A percentile compares a stretch with the other conserved stretches of the same genome.
Evolutionary conservation across 2,797 vertebrate genomes (phyloP).

Genomic region (Euphonia xanthogaster): DNA sequence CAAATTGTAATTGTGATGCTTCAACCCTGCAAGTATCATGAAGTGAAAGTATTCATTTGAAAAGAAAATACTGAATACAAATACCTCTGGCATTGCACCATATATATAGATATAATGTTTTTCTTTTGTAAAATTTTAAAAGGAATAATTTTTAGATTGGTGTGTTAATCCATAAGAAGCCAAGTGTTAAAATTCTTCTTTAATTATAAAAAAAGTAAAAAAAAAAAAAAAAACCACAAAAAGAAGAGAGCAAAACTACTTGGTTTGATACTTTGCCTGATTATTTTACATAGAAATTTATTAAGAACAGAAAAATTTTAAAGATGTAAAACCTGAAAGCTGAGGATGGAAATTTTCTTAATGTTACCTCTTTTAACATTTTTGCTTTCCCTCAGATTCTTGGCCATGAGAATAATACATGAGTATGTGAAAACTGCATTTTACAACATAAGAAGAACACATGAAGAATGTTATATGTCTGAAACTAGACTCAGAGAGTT

Average conservation of each 20-base stretch:
- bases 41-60: neutral
- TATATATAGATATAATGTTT: neutral
- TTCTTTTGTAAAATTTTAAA: neutral
- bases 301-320: neutral
- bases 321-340: neutral
- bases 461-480: neutral
- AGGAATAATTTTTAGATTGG: neutral
- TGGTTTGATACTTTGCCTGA: neutral
- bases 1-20: neutral
- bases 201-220: neutral
- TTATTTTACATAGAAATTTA: neutral
- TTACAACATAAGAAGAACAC: neutral
- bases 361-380: neutral
- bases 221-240: too few species aligned
- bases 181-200: neutral
- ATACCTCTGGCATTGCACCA: neutral
- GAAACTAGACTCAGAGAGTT: neutral
- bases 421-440: neutral
- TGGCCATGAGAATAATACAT: rapidly evolving
- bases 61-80: neutral
- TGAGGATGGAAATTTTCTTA: neutral
- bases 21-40: neutral
- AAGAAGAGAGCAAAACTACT: neutral
- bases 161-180: neutral
- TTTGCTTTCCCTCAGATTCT: neutral